Conservation (phyloP, 2,113 vertebrate species). For the Dasyornis broadbenti region DNA sequence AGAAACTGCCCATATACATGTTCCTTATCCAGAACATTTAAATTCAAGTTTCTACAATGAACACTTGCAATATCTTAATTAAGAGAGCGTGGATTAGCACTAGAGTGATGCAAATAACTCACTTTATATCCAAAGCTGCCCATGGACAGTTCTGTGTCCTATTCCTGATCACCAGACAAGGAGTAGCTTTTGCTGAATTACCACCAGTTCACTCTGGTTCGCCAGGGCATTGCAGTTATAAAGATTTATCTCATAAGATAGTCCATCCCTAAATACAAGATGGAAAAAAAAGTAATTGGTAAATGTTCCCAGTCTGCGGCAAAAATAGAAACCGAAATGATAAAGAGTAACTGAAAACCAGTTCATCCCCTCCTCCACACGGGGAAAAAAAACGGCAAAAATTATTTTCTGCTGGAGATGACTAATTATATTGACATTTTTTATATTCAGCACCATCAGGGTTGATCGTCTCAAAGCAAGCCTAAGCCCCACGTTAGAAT, state of each 20-base stretch:
- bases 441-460: not conserved
- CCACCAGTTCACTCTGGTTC: not conserved
- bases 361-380: not conserved
- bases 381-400: not conserved
- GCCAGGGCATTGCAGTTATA: not conserved
- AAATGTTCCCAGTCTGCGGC: not conserved
- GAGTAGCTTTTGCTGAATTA: not conserved
- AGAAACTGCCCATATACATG: not conserved
- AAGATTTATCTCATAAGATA: not conserved
- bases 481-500: not conserved
- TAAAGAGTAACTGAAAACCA: not conserved
- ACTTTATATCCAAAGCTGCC: not conserved
- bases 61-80: not conserved
- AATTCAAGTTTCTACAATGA: not conserved
- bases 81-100: not conserved
- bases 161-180: not conserved
- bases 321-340: conserved; percentile 20
- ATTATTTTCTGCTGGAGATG: conserved; percentile 23
- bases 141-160: not conserved
- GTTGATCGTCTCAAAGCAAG: conserved; percentile 11
- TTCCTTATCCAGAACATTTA: not conserved
- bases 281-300: not conserved
- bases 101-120: not conserved
- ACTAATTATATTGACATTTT: conserved; percentile 26
- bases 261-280: not conserved